Evolutionary conservation across 2,113 vertebrate genomes (phyloP), one percentile per base, ranked within the genome.

Genomic region (Nannospalax galili): DNA sequence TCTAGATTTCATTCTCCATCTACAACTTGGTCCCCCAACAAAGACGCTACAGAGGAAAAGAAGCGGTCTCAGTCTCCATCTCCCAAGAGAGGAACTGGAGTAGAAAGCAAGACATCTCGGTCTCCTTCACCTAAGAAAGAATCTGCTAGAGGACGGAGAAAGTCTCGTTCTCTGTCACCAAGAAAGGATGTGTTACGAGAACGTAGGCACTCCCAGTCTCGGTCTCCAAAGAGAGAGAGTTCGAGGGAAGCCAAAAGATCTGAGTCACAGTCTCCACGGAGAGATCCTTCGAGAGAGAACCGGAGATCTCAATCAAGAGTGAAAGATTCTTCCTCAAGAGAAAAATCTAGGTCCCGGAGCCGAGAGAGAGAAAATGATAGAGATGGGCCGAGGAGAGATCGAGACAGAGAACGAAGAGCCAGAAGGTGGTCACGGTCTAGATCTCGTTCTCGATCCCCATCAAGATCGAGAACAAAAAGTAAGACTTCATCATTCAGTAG

Each of bases 1-100:
- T 99, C 99, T 92, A 99, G 99, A 81, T 99, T 99, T 98, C 99
- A 99, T 96, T 99, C 99, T 15, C 98, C 99, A 4, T 99, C 99
- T 1, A 99, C 99, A 89, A 99, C 99, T 69, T 99, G 99, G 99
- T 99, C 99, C 42, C 99, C 99, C 26, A 98, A 98, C 93, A 98
- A 95, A 95, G 99, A 99, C 0, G 95, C 97, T 20, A 97, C 89
- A 75, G 98, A 95, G 42, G 99, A 99, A 85, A 97, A 94, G 64
- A 98, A 97, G 37, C 95, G 97, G 22, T 98, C 98, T n/a, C 98
- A 98, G 56, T 99, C 99, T 2, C 97, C 97, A 12, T 99, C 98
- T 14, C 97, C 97, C 30, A 97, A 96, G 62, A 98, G 97, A 91
- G 97, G 98, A 64, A 94, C 87, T 82, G 92, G 40, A 45, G 90